Conservation (phyloP, 2,113 vertebrate genomes). For the Catagonus wagneri region DNA sequence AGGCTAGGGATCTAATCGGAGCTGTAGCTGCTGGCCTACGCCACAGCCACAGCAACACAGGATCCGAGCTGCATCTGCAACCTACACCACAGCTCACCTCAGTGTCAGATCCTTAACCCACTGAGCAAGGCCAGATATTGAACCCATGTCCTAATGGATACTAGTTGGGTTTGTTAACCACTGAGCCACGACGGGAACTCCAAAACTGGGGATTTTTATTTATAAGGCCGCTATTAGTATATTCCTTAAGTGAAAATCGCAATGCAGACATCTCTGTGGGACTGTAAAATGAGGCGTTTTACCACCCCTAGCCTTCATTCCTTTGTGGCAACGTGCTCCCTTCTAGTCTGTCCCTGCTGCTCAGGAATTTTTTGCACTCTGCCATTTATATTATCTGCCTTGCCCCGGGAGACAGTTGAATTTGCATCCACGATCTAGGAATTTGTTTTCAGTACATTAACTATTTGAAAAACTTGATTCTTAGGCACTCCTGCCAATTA, state of each 20-base stretch:
- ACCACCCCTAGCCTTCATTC: background rate
- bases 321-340: rapidly evolving
- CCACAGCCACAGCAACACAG: too few relatives aligned
- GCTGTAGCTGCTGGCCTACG: too few relatives aligned
- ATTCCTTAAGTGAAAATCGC: background rate
- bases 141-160: too few relatives aligned
- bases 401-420: background rate
- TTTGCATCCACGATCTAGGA: slow-evolving; percentile 62
- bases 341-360: background rate
- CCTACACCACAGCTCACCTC: too few relatives aligned
- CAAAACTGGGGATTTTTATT: background rate
- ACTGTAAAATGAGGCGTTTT: background rate
- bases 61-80: too few relatives aligned
- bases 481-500: slow-evolving; percentile 52
- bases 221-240: background rate
- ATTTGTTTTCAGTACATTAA: slow-evolving; percentile 72
- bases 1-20: too few relatives aligned
- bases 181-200: too few relatives aligned
- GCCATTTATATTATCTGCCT: background rate
- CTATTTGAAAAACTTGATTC: slow-evolving; percentile 54
- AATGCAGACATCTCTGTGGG: background rate
- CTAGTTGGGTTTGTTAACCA: too few relatives aligned
- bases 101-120: too few relatives aligned
- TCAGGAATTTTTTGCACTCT: background rate
- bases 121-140: too few relatives aligned